Base-by-base conservation (phyloP, 1,140 invertebrate genomes). In the Pteromalus puparum region DNA sequence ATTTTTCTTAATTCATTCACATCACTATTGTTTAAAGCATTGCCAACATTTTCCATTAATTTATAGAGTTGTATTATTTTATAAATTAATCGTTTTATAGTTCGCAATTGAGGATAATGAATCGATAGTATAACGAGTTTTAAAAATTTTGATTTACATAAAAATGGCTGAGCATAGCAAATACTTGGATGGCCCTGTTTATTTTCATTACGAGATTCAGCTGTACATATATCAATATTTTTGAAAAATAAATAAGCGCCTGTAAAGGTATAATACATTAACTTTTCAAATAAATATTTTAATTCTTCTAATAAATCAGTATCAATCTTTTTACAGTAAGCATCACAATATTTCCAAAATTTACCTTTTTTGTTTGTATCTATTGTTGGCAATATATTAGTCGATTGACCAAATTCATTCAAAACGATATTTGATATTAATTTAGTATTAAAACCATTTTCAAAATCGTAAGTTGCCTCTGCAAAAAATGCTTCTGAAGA, bases 381-480 rank as follows among this genome's bases (percentile, higher is more conserved):
- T n/a, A n/a, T n/a, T n/a, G n/a, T n/a, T 9, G 75, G 75, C 46
- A 77, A 53, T 15, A 77, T 46, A 12, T 75, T 75, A 15, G n/a
- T 34, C 13, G 24, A 15, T 75, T 42, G 28, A 12, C 75, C 75
- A n/a, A n/a, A n/a, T n/a, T n/a, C n/a, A n/a, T n/a, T 34, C 34
- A 34, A 34, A 26, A 77, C 46, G 4, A 77, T n/a, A n/a, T 4
- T n/a, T n/a, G n/a, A n/a, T n/a, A n/a, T n/a, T n/a, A n/a, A n/a
- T n/a, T n/a, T n/a, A n/a, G 12, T 61, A 15, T 13, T 21, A 61
- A 61, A 21, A 4, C 1, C 30, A 30, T 30, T 30, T 18, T 73
- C 12, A 34, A 68, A 68, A 68, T 68, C 15, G 46, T 77, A 77
- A 13, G 75, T 30, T 26, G 75, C 75, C 46, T 77, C 75, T 46